Base-by-base conservation (phyloP, 2,797 vertebrate species). In the Cephalopachus bancanus region DNA sequence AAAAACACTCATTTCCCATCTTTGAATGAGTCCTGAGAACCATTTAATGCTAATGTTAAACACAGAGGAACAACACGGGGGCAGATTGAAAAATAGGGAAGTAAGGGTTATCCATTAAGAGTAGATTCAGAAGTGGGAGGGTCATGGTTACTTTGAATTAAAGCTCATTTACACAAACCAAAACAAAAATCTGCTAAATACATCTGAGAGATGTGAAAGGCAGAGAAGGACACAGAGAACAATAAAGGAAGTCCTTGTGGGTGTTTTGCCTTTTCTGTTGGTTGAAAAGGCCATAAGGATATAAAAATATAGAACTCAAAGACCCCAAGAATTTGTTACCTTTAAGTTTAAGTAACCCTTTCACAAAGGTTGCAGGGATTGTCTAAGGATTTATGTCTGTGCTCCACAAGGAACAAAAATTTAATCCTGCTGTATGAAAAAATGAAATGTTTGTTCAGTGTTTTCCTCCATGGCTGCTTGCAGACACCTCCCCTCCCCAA, bases 21-120 rank as follows among this genome's bases (percentile, higher is more conserved):
- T 96, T 97, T 95, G 95, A 97, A 97, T 95, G 97, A 97, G 93
- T 95, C 94, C 93, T 97, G 97, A 97, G 97, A 97, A 94, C 88
- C 81, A 90, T 91, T 88, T 69, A 72, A 57, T 19, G 64, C 84
- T 96, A 94, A 98, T 93, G 92, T 85, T 91, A 96, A 98, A 97
- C 90, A 91, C 97, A 95, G 97, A 22, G 22, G 80, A 95, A 51
- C 71, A 81, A 80, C 89, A 81, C 81, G 89, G 59, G 57, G 59
- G 65, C 5, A 83, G 91, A 85, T 0, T 64, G 83, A 89, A 92
- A 92, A 94, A 84, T n/a, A 33, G 96, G 97, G 97, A 97, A 97
- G 89, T 90, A 85, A 96, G 97, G 97, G 71, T 96, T 97, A 95
- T 93, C 95, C 97, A 96, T 97, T 97, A 97, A 89, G 95, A 80